These are phyloP conservation scores for Drosophila villosipedis DNA, from an alignment of 2,888 invertebrate species.

Conservation along the genomic window DNA sequence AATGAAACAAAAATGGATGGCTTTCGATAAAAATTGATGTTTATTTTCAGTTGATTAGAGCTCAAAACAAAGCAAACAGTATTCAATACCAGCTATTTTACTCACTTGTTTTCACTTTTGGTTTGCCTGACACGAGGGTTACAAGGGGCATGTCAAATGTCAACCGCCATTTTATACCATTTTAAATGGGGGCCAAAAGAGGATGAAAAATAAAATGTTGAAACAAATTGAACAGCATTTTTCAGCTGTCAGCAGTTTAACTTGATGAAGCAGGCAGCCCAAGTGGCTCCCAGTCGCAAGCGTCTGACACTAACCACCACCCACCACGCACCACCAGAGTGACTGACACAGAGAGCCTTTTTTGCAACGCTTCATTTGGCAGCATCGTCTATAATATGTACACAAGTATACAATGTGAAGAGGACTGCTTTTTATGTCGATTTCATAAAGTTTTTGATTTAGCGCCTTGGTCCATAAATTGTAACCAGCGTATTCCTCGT, in stretches of 20 bases:
- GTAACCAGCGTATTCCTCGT: constrained; percentile 27
- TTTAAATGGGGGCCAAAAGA: constrained; percentile 43
- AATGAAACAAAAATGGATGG: neutral
- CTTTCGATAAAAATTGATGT: constrained; percentile 3
- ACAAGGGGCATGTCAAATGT: constrained; percentile 56
- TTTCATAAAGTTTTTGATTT: constrained; percentile 75
- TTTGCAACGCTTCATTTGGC: constrained; percentile 65
- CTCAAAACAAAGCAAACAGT: constrained; percentile 21
- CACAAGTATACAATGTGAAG: constrained; percentile 51
- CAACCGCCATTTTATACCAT: constrained; percentile 61
- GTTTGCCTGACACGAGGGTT: constrained; percentile 13
- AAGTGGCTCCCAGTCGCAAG: constrained; percentile 19
- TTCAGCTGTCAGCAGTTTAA: constrained; percentile 76
- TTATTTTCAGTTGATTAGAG: constrained; percentile 29
- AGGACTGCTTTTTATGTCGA: constrained; percentile 47
- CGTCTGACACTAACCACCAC: neutral
- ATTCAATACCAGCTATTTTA: constrained; percentile 35
- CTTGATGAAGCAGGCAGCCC: constrained; percentile 49
- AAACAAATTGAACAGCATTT: constrained; percentile 67
- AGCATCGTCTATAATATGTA: constrained; percentile 70
- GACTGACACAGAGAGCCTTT: constrained; percentile 10
- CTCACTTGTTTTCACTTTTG: constrained; percentile 36
- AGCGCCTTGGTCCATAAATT: constrained; percentile 52
- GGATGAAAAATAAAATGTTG: constrained; percentile 25
- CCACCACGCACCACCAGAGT: neutral